A percentile compares a stretch with the other conserved stretches of the same genome.
These are phyloP conservation scores for Luidia sarsii DNA, from an alignment of 53 echinoderm and acorn worm genomes.

Conservation along the genomic window DNA sequence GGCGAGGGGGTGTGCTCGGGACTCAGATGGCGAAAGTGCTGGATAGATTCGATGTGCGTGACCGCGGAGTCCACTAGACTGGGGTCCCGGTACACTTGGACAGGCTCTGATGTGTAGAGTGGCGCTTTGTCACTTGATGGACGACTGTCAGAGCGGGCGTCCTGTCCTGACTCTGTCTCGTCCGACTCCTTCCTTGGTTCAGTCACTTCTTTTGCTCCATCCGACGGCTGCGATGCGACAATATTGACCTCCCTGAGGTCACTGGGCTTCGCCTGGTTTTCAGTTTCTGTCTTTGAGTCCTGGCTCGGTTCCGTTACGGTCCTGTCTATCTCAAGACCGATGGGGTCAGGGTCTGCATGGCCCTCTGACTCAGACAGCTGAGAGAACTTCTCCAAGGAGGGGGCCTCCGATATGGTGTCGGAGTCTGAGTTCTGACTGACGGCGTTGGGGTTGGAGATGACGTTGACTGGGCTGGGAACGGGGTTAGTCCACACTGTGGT, in stretches of 20 bases:
- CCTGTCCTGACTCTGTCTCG: slow-evolving; percentile 9
- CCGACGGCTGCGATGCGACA: slow-evolving; percentile 7
- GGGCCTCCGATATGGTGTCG: background rate
- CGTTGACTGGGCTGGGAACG: slow-evolving; percentile 19
- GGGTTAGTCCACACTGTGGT: slow-evolving; percentile 38
- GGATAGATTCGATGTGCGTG: slow-evolving; percentile 93
- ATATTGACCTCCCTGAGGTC: slow-evolving; percentile 6
- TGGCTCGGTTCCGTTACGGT: slow-evolving; percentile 10
- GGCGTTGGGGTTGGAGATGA: slow-evolving; percentile 16
- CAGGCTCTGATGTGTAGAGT: slow-evolving; percentile 56
- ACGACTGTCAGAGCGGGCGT: slow-evolving; percentile 17
- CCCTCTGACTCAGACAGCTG: slow-evolving; percentile 12
- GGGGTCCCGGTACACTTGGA: slow-evolving; percentile 94
- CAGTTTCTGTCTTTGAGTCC: background rate
- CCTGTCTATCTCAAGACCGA: slow-evolving; percentile 19
- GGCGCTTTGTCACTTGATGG: slow-evolving; percentile 43
- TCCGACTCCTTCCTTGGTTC: slow-evolving; percentile 14
- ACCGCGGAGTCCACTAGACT: slow-evolving; percentile 83
- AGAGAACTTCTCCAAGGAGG: slow-evolving; percentile 17
- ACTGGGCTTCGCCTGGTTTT: background rate
- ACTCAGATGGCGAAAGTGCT: slow-evolving; percentile 71
- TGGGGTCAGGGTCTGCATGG: slow-evolving; percentile 16
- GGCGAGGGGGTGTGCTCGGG: slow-evolving; percentile 74
- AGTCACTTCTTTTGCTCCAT: slow-evolving; percentile 1
- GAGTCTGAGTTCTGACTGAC: slow-evolving; percentile 30